Evolutionary conservation across 2,113 vertebrate genomes (phyloP), one percentile per base, ranked within the genome.

Genomic region (Lethenteron camtschaticum): DNA sequence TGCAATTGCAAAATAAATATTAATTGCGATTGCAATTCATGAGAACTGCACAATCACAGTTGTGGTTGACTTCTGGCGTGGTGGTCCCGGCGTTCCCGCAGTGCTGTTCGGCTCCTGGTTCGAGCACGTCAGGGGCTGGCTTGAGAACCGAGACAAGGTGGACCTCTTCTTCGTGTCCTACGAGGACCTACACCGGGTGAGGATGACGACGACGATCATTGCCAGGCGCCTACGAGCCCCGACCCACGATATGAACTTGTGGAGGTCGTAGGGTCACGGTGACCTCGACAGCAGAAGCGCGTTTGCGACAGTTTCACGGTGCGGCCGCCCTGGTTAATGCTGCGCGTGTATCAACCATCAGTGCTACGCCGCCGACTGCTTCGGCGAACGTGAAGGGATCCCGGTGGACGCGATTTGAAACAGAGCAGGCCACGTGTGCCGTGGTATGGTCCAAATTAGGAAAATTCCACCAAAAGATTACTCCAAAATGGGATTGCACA

Each of bases 101-200:
- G 87, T 87, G 74, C 73, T 77, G 69, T 88, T 78, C 2, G 85
- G 87, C 11, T 87, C 83, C 70, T 90, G 87, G 86, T 90, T 90
- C 70, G 81, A 87, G 20, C 88, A 90, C 1, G 9, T 87, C 70
- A 86, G 82, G 70, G 85, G 77, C 70, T 90, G 87, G 88, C 81
- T 82, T 56, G 72, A 73, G 70, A 79, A 81, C 70, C 73, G 56
- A 57, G 74, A 78, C 2, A 73, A 80, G 69, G 69, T 79, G 58
- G 76, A 81, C 74, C 76, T 85, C 71, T 74, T 87, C 66, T 84
- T 79, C 2, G 10, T 87, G 73, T 82, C 83, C 56, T 89, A 87
- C 1, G 86, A 90, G 76, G 83, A 87, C 70, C 76, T 89, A 78
- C 83, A 77, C 16, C 70, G 76, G 83, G 88, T 89, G 76, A 74